Conservation (phyloP, 1,140 invertebrate species). For the Leguminivora glycinivorella region DNA sequence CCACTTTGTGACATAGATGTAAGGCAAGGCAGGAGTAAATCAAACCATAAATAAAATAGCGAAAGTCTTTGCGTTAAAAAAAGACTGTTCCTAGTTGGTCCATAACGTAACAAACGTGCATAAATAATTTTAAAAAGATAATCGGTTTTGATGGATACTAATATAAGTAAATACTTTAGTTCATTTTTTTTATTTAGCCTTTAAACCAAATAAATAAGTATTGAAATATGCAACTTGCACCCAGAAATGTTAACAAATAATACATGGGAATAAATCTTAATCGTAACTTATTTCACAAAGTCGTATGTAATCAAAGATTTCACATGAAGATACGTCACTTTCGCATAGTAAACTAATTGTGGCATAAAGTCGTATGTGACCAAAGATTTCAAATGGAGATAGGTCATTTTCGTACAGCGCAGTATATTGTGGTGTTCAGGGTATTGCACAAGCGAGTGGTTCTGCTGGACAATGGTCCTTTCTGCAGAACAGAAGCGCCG, state of each 20-base stretch:
- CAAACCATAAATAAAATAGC: too few species aligned
- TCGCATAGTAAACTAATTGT: not conserved
- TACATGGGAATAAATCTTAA: not conserved
- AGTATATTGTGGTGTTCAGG: not conserved
- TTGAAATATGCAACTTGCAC: not conserved
- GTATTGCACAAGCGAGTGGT: conserved; percentile 38
- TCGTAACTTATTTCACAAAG: not conserved
- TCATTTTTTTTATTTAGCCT: not conserved
- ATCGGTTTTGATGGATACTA: not conserved
- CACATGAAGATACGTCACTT: not conserved
- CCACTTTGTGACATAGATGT: too few species aligned
- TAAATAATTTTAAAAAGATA: not conserved
- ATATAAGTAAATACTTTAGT: not conserved
- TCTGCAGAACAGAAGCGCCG: conserved; percentile 55
- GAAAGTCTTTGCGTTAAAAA: too few species aligned
- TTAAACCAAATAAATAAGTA: not conserved
- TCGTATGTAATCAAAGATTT: not conserved
- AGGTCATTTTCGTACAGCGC: not conserved
- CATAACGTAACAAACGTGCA: too few species aligned
- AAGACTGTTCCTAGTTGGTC: too few species aligned
- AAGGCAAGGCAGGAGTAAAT: too few species aligned
- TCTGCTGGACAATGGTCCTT: conserved; percentile 51
- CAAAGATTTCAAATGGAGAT: not conserved
- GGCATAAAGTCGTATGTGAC: not conserved
- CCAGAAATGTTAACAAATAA: not conserved